Conservation (phyloP, 37 sponge, comb jelly and placozoan genomes). For the Aphrocallistes beatrix region DNA sequence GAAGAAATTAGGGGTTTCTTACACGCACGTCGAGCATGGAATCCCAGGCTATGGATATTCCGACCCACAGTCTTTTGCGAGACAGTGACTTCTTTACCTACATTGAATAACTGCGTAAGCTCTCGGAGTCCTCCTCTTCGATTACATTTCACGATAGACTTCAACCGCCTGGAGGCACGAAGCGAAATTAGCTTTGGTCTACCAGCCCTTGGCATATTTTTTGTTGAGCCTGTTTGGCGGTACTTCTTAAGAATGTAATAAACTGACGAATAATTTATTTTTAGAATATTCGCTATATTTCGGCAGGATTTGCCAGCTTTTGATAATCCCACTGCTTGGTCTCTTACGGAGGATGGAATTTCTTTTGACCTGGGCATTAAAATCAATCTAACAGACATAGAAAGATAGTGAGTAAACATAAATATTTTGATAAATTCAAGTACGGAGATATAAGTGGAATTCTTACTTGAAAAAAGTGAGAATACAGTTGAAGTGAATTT, state of each 20-base stretch:
- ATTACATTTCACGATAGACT: neutral
- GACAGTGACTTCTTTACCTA: neutral
- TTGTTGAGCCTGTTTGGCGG: neutral
- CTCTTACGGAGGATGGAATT: neutral
- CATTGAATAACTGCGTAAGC: neutral
- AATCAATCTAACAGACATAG: too few relatives aligned
- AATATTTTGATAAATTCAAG: too few relatives aligned
- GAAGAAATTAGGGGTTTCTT: slow-evolving; percentile 2
- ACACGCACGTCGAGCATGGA: neutral
- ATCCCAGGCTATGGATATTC: neutral
- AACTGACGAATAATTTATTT: neutral
- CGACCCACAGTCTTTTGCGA: slow-evolving; percentile 7
- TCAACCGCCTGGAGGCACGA: neutral
- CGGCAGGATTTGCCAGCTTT: neutral
- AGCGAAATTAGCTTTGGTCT: neutral
- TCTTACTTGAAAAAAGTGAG: too few relatives aligned
- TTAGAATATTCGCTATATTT: neutral
- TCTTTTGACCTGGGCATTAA: neutral
- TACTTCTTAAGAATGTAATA: neutral
- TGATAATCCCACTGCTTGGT: neutral
- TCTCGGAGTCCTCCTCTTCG: neutral
- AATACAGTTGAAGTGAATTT: too few relatives aligned
- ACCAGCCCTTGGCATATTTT: neutral
- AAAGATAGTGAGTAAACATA: too few relatives aligned
- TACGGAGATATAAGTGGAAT: too few relatives aligned